Conservation (phyloP, 2,888 invertebrate genomes). For the Nycteola revayana region DNA sequence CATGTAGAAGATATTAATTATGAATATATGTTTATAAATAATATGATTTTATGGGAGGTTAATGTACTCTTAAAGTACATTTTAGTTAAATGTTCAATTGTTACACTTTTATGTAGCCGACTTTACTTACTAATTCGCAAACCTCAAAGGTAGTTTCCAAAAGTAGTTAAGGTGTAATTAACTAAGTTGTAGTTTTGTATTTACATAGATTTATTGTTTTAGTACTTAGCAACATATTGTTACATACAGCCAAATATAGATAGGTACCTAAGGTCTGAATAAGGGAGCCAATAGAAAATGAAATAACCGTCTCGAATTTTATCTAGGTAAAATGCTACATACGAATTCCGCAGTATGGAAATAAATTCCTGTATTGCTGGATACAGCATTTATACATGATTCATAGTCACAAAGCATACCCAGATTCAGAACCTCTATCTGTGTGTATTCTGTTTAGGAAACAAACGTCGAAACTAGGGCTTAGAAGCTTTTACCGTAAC, state of each 20-base stretch:
- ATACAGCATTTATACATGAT: too few species aligned
- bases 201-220: conserved; percentile 2
- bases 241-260: background rate
- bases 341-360: too few species aligned
- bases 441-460: too few species aligned
- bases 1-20: conserved; percentile 31
- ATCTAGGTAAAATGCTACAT: too few species aligned
- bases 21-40: conserved; percentile 23
- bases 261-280: background rate
- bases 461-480: too few species aligned
- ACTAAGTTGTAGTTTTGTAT: conserved; percentile 4
- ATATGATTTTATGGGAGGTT: conserved; percentile 22
- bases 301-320: too few species aligned
- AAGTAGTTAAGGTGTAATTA: conserved; percentile 7
- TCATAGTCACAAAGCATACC: too few species aligned
- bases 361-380: too few species aligned
- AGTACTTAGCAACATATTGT: too few species aligned
- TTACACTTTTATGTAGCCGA: conserved; percentile 11
- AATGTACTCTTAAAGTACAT: conserved; percentile 27
- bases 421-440: too few species aligned
- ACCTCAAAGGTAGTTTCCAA: conserved; percentile 8
- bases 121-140: conserved; percentile 11
- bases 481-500: too few species aligned
- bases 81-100: conserved; percentile 17
- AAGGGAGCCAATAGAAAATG: too few species aligned